A percentile compares a stretch with the other conserved stretches of the same genome.
phyloP scores from a whole-genome alignment of 2,888 invertebrate genomes.

The Antheraea assamensis region DNA sequence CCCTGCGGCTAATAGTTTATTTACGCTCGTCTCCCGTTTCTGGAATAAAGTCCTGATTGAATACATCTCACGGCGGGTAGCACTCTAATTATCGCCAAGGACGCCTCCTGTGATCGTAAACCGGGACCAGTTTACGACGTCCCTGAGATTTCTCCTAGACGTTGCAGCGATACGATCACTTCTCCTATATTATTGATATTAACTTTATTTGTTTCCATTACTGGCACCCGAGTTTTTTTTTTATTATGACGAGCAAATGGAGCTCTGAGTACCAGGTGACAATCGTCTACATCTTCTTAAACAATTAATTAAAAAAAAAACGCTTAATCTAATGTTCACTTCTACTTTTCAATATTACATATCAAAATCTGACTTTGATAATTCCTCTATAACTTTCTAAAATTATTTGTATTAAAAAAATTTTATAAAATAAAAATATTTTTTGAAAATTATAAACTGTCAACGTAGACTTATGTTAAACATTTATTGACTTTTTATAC shows the following conservation, averaged over 20 bases:
- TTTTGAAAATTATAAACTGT: no score
- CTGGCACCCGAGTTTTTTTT: not conserved
- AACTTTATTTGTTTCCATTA: constrained; percentile 7
- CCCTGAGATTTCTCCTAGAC: not conserved
- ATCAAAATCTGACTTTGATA: no score
- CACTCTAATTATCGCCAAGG: constrained; percentile 11
- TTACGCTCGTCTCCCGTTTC: not conserved
- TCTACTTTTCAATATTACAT: no score
- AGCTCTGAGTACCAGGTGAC: no score
- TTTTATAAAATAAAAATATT: no score
- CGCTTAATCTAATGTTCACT: no score
- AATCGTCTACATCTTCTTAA: no score
- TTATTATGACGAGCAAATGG: not conserved
- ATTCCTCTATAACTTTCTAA: no score
- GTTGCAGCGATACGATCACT: not conserved
- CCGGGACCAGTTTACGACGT: not conserved
- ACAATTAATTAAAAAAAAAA: no score
- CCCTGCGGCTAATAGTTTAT: constrained; percentile 12
- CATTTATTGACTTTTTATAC: no score
- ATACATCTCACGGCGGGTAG: constrained; percentile 14
- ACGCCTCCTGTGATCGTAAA: constrained; percentile 11
- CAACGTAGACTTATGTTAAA: no score
- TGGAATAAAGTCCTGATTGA: constrained; percentile 13
- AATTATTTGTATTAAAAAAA: no score
- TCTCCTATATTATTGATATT: constrained; percentile 9